These are phyloP conservation scores for Scaptomyza pallida DNA, from an alignment of 1,140 invertebrate genomes.

Conservation along the genomic window DNA sequence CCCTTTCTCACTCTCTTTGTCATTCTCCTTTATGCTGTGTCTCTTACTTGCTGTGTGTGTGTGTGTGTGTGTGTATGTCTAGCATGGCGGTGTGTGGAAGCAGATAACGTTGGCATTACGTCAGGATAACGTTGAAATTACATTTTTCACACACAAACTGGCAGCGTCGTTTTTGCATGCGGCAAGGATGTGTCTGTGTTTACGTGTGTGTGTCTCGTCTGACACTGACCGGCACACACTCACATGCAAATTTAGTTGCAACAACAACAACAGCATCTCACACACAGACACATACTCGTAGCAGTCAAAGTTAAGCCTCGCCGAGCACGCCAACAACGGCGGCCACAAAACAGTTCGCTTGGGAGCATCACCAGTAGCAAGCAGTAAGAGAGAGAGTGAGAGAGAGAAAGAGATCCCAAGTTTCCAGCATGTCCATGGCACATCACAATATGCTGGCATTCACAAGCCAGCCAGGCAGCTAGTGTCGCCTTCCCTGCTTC, in stretches of 20 bases:
- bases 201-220: conserved; percentile 11
- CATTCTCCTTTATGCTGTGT: neutral
- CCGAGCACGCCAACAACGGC: conserved; percentile 29
- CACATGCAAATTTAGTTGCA: conserved; percentile 73
- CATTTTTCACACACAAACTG: conserved; percentile 71
- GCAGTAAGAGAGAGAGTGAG: neutral
- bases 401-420: neutral
- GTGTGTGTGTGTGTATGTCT: conserved; percentile 15
- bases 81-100: conserved; percentile 60
- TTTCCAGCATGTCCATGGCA: conserved; percentile 41
- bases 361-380: neutral
- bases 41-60: conserved; percentile 1
- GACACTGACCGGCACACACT: conserved; percentile 65
- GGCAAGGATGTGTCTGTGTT: neutral
- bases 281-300: conserved; percentile 42
- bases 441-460: conserved; percentile 58
- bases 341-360: conserved; percentile 30
- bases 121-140: conserved; percentile 81
- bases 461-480: conserved; percentile 11
- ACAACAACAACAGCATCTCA: conserved; percentile 43
- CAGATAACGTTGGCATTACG: conserved; percentile 79
- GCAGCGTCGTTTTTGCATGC: conserved; percentile 30
- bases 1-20: neutral
- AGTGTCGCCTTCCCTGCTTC: no score
- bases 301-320: conserved; percentile 67